These are phyloP conservation scores for Drosophila yakuba DNA, from an alignment of 1,140 invertebrate genomes.

Conservation along the genomic window DNA sequence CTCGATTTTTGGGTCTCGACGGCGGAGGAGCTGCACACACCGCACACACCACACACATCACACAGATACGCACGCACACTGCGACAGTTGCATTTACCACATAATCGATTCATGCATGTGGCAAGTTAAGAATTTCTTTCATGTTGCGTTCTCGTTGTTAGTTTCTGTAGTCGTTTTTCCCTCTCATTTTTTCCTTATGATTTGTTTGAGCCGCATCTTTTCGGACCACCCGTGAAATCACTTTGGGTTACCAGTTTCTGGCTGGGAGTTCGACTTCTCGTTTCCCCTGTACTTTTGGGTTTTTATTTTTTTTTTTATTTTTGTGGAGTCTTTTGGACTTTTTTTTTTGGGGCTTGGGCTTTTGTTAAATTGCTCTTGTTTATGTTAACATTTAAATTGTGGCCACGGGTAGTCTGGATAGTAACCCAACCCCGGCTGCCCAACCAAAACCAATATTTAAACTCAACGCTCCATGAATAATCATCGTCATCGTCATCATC, in stretches of 20 bases:
- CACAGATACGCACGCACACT: constrained; percentile 50
- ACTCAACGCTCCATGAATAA: constrained; percentile 80
- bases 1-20: constrained; percentile 17
- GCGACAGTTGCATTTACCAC: constrained; percentile 66
- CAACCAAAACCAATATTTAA: constrained; percentile 82
- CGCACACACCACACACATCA: constrained; percentile 10
- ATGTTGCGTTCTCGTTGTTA: constrained; percentile 81
- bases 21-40: constrained; percentile 1
- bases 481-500: constrained; percentile 62
- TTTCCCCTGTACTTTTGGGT: constrained; percentile 14
- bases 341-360: constrained; percentile 48
- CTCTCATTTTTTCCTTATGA: constrained; percentile 73
- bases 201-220: constrained; percentile 83
- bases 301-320: constrained; percentile 9
- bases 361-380: constrained; percentile 84
- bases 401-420: constrained; percentile 72
- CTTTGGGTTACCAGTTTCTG: constrained; percentile 69
- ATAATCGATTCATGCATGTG: constrained; percentile 83
- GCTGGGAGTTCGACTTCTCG: constrained; percentile 41
- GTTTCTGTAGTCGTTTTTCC: constrained; percentile 56
- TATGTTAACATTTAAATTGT: constrained; percentile 84
- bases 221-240: constrained; percentile 81
- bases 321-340: not conserved
- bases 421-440: constrained; percentile 30
- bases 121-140: constrained; percentile 79